These are phyloP conservation scores for Napeogenes inachia DNA, from an alignment of 2,888 invertebrate genomes.

Conservation along the genomic window DNA sequence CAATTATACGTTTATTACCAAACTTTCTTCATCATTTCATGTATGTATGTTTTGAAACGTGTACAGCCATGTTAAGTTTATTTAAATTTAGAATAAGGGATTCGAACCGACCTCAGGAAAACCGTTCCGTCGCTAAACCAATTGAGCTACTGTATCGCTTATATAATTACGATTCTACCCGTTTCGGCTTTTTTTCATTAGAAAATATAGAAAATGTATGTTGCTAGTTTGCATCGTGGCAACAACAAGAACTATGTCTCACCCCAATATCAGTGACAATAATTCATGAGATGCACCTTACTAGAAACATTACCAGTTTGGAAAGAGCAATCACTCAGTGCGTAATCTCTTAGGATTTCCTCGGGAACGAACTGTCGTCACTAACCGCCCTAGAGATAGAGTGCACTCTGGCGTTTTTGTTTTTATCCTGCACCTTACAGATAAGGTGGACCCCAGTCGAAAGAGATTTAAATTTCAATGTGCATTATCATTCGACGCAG, in stretches of 20 bases:
- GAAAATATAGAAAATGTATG: no score
- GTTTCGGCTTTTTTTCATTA: no score
- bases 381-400: slow-evolving; percentile 44
- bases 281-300: slow-evolving; percentile 63
- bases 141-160: no score
- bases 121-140: no score
- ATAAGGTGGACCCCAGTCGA: slow-evolving; percentile 51
- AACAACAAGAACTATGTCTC: background rate
- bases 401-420: slow-evolving; percentile 52
- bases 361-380: slow-evolving; percentile 40
- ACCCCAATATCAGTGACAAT: slow-evolving; percentile 41
- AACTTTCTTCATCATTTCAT: no score
- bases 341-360: slow-evolving; percentile 74
- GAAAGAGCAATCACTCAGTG: slow-evolving; percentile 73
- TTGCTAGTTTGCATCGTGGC: no score
- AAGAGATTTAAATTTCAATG: slow-evolving; percentile 38
- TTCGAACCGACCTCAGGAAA: no score
- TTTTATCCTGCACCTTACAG: slow-evolving; percentile 59
- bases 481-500: slow-evolving; percentile 42
- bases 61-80: no score
- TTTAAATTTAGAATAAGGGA: no score
- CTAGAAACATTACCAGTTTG: slow-evolving; percentile 57
- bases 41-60: no score
- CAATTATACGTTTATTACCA: no score
- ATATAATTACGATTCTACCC: no score